Conservation (phyloP, 2,797 vertebrate genomes). For the Aratinga solstitialis region DNA sequence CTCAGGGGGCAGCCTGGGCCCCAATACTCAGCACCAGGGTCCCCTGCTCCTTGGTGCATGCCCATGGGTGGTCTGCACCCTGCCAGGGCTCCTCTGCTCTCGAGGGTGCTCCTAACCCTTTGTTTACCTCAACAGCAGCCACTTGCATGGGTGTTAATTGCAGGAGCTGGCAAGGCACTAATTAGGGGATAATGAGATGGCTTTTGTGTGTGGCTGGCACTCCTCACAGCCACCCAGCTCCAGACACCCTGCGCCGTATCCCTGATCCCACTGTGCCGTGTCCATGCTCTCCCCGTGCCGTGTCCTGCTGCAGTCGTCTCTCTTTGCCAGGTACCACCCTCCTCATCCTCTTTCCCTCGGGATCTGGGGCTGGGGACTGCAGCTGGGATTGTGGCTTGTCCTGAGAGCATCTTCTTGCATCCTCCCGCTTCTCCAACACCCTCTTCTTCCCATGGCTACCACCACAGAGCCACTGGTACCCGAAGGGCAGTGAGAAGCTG, state of each 20-base stretch:
- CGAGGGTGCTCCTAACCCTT: constrained; percentile 43
- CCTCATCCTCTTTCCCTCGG: rapidly evolving
- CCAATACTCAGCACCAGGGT: neutral
- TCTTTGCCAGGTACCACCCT: neutral
- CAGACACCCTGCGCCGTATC: neutral
- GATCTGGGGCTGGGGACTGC: neutral
- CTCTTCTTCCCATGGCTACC: neutral
- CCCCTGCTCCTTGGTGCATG: neutral
- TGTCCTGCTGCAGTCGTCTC: neutral
- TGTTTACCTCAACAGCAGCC: constrained; percentile 74
- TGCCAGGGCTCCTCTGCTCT: constrained; percentile 46
- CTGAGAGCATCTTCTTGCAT: neutral
- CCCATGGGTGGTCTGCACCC: neutral
- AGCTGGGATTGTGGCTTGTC: neutral
- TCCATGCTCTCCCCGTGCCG: rapidly evolving
- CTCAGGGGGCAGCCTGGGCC: neutral
- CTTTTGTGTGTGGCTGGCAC: constrained; percentile 71
- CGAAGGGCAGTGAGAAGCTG: neutral
- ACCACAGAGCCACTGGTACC: neutral
- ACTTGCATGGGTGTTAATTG: constrained; percentile 79
- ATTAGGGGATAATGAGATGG: constrained; percentile 79
- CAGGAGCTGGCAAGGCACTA: constrained; percentile 76
- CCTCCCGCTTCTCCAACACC: neutral
- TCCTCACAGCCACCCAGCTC: constrained; percentile 60
- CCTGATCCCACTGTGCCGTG: rapidly evolving